Evolutionary conservation across 2,797 vertebrate species (phyloP).

Genomic region (Hapalemur alaotrensis): DNA sequence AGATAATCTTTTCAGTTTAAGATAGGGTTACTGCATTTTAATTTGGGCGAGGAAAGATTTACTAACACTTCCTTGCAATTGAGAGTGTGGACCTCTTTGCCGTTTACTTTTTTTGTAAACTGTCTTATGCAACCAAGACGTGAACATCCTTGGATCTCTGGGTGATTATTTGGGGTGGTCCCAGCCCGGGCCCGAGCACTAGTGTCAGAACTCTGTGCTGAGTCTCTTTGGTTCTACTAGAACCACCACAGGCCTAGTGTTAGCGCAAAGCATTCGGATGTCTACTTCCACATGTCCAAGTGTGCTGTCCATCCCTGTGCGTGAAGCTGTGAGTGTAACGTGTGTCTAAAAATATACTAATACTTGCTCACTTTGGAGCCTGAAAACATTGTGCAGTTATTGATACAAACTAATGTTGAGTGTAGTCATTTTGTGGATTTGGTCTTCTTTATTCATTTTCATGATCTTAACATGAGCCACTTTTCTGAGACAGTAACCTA

Average conservation of each 20-base stretch:
- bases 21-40: not conserved
- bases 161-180: not conserved
- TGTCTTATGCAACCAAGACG: not conserved
- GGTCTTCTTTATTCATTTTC: not conserved
- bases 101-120: not conserved
- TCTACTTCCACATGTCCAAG: not conserved
- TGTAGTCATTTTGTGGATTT: not conserved
- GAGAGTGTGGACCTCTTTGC: not conserved
- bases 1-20: not conserved
- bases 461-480: not conserved
- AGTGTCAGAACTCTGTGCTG: not conserved
- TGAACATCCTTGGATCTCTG: not conserved
- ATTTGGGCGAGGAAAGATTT: not conserved
- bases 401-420: not conserved
- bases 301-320: accelerated
- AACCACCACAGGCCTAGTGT: too few relatives aligned
- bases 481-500: not conserved
- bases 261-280: not conserved
- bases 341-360: accelerated
- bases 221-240: not conserved
- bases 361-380: not conserved
- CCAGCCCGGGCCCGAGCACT: not conserved
- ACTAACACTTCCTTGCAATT: not conserved
- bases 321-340: not conserved
- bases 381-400: too few relatives aligned